These are phyloP conservation scores for Mycogona germanica DNA, from an alignment of 2,888 invertebrate species.

Conservation along the genomic window DNA sequence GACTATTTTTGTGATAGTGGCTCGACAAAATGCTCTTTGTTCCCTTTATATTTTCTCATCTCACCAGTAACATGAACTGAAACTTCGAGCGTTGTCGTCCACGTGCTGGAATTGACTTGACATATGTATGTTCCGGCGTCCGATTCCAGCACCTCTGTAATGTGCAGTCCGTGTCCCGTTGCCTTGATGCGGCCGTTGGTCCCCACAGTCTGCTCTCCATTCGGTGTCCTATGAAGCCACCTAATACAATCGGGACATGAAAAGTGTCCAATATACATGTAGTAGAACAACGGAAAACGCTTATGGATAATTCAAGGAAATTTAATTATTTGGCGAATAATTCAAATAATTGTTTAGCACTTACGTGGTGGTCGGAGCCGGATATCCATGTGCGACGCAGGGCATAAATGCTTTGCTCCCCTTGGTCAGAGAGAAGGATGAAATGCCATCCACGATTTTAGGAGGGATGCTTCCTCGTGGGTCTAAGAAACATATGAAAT, in stretches of 20 bases:
- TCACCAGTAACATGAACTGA: conserved; percentile 2
- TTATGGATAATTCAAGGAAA: no score
- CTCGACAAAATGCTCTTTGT: not conserved
- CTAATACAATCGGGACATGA: no score
- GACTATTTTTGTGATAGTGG: not conserved
- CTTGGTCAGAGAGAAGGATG: not conserved
- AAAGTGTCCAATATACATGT: no score
- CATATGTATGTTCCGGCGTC: conserved; percentile 11
- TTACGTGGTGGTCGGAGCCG: conserved; percentile 4
- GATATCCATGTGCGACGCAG: conserved; percentile 15
- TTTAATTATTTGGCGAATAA: no score
- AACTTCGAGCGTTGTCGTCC: conserved; percentile 7
- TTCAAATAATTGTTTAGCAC: not conserved
- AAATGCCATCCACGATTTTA: not conserved
- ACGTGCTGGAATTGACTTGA: conserved; percentile 11
- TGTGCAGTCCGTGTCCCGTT: not conserved
- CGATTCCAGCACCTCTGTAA: not conserved
- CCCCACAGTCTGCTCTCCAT: not conserved
- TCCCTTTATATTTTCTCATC: not conserved
- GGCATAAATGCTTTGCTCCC: conserved; percentile 1
- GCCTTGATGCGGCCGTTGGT: not conserved
- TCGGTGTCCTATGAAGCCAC: not conserved
- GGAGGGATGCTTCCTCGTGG: conserved; percentile 10
- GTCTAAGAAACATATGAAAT: not conserved
- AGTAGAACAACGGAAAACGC: no score